A percentile compares a stretch with the other conserved stretches of the same genome.
Conservation (phyloP, 2,113 vertebrate genomes). For the Sakesphorus luctuosus region DNA sequence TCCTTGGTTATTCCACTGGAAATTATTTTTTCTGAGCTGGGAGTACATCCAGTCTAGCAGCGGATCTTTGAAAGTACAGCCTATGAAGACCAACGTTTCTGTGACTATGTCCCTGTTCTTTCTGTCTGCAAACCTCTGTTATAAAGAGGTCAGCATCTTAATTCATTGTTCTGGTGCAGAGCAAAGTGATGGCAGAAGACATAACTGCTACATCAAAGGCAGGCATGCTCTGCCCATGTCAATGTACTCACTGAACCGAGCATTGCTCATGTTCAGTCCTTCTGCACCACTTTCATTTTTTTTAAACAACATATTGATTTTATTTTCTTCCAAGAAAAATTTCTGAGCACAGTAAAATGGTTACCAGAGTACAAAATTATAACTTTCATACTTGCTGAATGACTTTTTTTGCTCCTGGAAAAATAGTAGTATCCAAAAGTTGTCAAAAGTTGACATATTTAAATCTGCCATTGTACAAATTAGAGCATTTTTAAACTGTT, state of each 20-base stretch:
- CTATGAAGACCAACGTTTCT: background rate
- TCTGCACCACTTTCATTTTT: background rate
- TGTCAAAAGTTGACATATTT: background rate
- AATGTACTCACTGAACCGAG: slow-evolving; percentile 15
- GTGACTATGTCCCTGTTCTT: background rate
- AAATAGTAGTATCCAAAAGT: background rate
- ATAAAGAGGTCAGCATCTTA: background rate
- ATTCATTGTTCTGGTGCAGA: background rate
- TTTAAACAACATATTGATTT: slow-evolving; percentile 25
- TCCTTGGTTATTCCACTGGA: background rate
- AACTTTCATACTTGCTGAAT: background rate
- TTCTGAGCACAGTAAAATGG: background rate
- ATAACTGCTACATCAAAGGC: slow-evolving; percentile 22
- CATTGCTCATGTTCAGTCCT: background rate
- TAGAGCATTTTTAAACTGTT: background rate
- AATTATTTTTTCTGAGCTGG: background rate
- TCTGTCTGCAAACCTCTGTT: background rate
- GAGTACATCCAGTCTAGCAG: background rate
- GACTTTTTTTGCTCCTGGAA: background rate
- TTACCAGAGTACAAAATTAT: background rate
- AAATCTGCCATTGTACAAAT: background rate
- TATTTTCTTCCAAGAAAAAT: slow-evolving; percentile 2
- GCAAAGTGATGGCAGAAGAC: background rate
- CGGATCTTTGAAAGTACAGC: background rate
- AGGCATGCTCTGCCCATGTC: background rate